A percentile compares a stretch with the other conserved stretches of the same genome.
Evolutionary conservation across 2,888 invertebrate species (phyloP).

Genomic region (Malthinus flaveolus): DNA sequence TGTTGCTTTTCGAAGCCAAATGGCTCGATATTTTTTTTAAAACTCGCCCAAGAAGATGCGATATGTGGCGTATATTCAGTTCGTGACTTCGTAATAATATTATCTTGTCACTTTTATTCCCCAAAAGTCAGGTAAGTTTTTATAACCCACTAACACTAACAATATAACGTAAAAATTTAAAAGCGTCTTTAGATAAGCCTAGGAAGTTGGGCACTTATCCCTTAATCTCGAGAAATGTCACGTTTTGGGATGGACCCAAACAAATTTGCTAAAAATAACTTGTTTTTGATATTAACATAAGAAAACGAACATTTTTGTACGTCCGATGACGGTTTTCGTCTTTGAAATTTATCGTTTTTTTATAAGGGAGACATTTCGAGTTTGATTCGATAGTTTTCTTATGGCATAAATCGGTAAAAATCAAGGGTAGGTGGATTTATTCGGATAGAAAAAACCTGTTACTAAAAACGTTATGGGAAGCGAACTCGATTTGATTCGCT

Average conservation of each 20-base stretch:
- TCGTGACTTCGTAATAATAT: no score
- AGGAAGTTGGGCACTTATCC: conserved; percentile 18
- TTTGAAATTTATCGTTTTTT: background rate
- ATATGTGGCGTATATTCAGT: background rate
- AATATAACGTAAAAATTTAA: conserved; percentile 21
- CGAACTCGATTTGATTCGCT: conserved; percentile 7
- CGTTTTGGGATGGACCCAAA: conserved; percentile 15
- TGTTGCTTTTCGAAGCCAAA: no score
- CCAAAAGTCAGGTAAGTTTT: conserved; percentile 12
- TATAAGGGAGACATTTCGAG: background rate
- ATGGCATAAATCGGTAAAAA: background rate
- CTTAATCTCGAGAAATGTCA: conserved; percentile 14
- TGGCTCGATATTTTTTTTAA: no score
- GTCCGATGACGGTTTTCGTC: background rate
- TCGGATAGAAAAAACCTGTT: conserved; percentile 13
- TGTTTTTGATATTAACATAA: background rate
- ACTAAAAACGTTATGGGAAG: conserved; percentile 16
- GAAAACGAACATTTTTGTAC: background rate
- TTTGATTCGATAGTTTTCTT: background rate
- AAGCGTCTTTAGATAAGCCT: conserved; percentile 18
- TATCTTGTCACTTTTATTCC: no score
- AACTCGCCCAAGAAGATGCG: conserved; percentile 10
- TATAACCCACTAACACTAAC: conserved; percentile 17
- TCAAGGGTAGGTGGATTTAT: conserved; percentile 1
- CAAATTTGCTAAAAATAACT: conserved; percentile 8